These are phyloP conservation scores for Nebria salina DNA, from an alignment of 2,888 invertebrate species.

Conservation along the genomic window DNA sequence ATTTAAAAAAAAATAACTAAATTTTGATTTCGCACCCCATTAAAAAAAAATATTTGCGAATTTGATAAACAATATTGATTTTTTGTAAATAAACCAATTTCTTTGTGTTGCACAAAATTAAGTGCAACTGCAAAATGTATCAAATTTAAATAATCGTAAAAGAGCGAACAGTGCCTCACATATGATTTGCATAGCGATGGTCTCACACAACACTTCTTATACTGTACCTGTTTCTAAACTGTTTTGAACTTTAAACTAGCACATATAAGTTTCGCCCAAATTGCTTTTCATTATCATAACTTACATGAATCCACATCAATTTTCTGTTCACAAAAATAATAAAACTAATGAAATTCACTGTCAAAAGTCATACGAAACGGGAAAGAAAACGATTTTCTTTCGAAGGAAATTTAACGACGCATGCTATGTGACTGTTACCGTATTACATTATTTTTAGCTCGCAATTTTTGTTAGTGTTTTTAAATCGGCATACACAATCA, in stretches of 20 bases:
- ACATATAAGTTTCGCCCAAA: slow-evolving; percentile 18
- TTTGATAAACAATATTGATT: not conserved
- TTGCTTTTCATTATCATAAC: slow-evolving; percentile 43
- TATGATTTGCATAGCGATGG: slow-evolving; percentile 12
- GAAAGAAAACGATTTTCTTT: not conserved
- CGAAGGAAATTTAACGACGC: slow-evolving; percentile 4
- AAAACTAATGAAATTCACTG: not conserved
- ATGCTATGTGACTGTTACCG: not conserved
- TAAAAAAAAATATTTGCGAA: no score
- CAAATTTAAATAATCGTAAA: slow-evolving; percentile 13
- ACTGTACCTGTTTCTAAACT: not conserved
- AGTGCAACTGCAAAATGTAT: not conserved
- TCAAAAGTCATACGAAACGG: not conserved
- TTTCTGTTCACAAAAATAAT: not conserved
- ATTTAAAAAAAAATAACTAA: no score
- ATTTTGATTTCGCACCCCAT: no score
- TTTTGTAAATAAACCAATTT: not conserved
- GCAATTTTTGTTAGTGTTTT: no score
- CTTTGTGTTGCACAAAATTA: not conserved
- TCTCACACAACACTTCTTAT: not conserved
- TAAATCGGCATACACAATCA: no score
- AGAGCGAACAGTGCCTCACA: not conserved
- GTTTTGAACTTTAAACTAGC: not conserved
- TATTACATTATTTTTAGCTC: no score
- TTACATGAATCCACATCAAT: slow-evolving; percentile 12